A percentile compares a stretch with the other conserved stretches of the same genome.
Conservation (phyloP, 37 sponge, comb jelly and placozoan genomes). For the Axinella damicornis region DNA sequence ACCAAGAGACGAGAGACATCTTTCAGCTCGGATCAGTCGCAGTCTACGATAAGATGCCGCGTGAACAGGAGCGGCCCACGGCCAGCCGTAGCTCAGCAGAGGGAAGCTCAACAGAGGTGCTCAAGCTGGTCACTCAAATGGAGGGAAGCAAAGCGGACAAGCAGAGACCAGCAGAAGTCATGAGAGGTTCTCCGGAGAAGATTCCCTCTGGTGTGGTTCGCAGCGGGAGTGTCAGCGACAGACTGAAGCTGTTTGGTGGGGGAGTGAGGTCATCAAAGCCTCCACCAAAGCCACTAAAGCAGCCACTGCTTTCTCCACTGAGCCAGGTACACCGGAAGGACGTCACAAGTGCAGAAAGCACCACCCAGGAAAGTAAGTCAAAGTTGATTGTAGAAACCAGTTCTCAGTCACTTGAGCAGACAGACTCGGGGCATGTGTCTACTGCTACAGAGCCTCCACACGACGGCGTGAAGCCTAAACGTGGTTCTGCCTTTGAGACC, state of each 20-base stretch:
- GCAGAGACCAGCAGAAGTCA: no score
- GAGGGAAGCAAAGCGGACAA: no score
- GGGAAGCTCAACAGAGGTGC: slow-evolving; percentile 16
- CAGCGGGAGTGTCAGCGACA: slow-evolving; percentile 32
- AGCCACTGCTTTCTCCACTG: neutral
- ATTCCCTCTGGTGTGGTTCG: neutral
- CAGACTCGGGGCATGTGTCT: neutral
- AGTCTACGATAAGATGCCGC: neutral
- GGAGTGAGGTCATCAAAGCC: neutral
- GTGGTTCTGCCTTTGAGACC: no score
- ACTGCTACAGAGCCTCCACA: neutral
- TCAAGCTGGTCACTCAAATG: slow-evolving; percentile 4
- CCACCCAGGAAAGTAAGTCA: neutral
- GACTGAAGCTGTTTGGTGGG: slow-evolving; percentile 53
- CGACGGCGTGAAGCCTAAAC: neutral
- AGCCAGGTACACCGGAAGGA: neutral
- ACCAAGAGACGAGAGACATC: neutral
- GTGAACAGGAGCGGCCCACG: neutral
- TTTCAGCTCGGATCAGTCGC: neutral
- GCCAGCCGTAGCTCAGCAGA: no score
- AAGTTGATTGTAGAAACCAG: no score
- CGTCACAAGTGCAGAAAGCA: neutral
- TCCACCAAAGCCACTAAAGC: neutral
- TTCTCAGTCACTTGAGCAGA: neutral
- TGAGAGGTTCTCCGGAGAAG: neutral